These are phyloP conservation scores for Apus apus DNA, from an alignment of 2,113 vertebrate species.

Conservation along the genomic window DNA sequence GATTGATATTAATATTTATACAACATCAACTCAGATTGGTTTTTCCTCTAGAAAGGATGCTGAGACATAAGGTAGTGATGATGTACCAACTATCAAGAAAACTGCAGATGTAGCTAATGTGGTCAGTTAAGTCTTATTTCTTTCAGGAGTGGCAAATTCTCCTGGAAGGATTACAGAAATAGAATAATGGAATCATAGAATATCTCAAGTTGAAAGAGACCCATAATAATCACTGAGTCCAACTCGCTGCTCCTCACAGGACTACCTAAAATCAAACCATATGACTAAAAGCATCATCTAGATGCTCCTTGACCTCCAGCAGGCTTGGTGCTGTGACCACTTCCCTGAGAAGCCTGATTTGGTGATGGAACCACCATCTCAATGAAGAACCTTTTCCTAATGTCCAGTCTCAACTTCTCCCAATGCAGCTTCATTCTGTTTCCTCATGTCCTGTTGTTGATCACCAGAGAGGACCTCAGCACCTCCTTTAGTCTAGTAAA, in stretches of 20 bases:
- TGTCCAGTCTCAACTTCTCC: not conserved
- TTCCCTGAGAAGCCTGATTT: not conserved
- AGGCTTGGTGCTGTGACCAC: not conserved
- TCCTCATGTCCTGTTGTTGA: rapidly evolving
- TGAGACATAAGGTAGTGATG: not conserved
- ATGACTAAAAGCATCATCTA: not conserved
- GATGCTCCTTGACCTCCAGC: not conserved
- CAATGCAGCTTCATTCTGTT: not conserved
- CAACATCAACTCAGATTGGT: not conserved
- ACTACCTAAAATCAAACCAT: not conserved
- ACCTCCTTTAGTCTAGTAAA: not conserved
- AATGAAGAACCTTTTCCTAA: not conserved
- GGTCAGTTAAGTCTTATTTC: not conserved
- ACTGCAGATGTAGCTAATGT: not conserved
- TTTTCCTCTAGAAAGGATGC: not conserved
- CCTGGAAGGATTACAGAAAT: not conserved
- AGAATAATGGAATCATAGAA: not conserved
- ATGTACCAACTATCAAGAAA: not conserved
- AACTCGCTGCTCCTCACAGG: not conserved
- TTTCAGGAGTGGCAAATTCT: not conserved
- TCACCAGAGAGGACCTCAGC: not conserved
- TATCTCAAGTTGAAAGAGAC: not conserved
- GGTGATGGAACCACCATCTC: rapidly evolving
- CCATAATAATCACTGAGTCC: not conserved
- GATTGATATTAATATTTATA: not conserved